phyloP scores from a whole-genome alignment of 2,113 vertebrate genomes.

The Microtus oregoni region DNA sequence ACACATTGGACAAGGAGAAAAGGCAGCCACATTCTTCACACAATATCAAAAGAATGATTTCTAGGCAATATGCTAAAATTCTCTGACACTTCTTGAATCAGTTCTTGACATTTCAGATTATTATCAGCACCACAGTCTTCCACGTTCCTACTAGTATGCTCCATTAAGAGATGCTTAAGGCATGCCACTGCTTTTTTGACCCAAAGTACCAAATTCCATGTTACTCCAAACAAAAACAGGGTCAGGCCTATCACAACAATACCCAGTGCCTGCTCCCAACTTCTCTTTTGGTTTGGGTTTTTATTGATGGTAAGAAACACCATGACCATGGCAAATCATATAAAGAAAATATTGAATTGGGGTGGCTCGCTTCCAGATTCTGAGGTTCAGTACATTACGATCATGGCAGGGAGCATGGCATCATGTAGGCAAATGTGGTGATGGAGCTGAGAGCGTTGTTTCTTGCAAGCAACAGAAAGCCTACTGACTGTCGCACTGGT shows the following conservation, averaged over 20 bases:
- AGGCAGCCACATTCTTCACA: neutral
- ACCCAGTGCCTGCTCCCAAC: neutral
- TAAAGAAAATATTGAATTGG: neutral
- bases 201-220: neutral
- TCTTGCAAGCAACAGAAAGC: too few species aligned
- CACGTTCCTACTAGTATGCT: neutral
- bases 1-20: neutral
- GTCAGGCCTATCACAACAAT: neutral
- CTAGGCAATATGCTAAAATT: neutral
- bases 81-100: neutral
- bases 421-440: too few species aligned
- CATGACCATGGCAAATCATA: neutral
- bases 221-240: neutral
- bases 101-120: neutral
- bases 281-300: neutral
- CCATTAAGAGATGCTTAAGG: neutral
- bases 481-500: too few species aligned
- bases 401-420: neutral
- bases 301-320: neutral
- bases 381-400: neutral
- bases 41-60: neutral
- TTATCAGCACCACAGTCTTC: neutral
- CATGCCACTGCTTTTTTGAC: neutral
- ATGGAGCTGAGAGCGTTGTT: too few species aligned
- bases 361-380: neutral